phyloP scores from a whole-genome alignment of 2,888 invertebrate species.

The Chydorus sphaericus region DNA sequence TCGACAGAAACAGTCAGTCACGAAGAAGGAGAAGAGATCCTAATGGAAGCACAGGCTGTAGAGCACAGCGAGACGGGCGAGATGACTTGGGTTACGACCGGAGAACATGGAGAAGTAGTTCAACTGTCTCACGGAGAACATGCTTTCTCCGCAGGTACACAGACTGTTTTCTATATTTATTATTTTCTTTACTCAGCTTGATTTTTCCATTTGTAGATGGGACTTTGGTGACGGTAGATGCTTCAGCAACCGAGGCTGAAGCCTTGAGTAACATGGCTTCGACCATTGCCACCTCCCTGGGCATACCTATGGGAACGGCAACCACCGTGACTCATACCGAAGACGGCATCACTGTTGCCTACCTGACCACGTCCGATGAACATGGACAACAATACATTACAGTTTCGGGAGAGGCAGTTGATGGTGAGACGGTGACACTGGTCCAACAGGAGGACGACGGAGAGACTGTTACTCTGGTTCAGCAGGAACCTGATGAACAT shows the following conservation, averaged over 20 bases:
- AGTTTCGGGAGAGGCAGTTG: conserved; percentile 21
- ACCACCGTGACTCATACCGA: conserved; percentile 14
- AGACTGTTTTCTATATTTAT: background rate
- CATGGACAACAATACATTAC: conserved; percentile 9
- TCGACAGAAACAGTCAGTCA: conserved; percentile 9
- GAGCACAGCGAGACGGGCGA: conserved; percentile 3
- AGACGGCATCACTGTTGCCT: conserved; percentile 20
- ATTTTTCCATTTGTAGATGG: background rate
- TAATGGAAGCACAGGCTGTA: conserved; percentile 24
- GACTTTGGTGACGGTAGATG: conserved; percentile 22
- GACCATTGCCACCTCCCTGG: conserved; percentile 41
- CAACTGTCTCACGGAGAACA: conserved; percentile 3
- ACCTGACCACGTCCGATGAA: conserved; percentile 16
- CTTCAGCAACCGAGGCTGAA: conserved; percentile 39
- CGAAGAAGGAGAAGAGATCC: conserved; percentile 26
- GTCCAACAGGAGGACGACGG: background rate
- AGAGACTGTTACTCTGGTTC: background rate
- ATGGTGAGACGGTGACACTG: conserved; percentile 18
- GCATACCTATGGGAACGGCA: conserved; percentile 26
- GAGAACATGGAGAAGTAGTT: conserved; percentile 10
- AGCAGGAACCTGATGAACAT: background rate
- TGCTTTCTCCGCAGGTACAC: background rate
- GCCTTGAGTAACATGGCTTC: conserved; percentile 39
- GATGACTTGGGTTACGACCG: conserved; percentile 9
- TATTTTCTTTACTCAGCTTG: background rate